Conservation (phyloP, 2,888 invertebrate species). For the Dermolepida albohirtum region DNA sequence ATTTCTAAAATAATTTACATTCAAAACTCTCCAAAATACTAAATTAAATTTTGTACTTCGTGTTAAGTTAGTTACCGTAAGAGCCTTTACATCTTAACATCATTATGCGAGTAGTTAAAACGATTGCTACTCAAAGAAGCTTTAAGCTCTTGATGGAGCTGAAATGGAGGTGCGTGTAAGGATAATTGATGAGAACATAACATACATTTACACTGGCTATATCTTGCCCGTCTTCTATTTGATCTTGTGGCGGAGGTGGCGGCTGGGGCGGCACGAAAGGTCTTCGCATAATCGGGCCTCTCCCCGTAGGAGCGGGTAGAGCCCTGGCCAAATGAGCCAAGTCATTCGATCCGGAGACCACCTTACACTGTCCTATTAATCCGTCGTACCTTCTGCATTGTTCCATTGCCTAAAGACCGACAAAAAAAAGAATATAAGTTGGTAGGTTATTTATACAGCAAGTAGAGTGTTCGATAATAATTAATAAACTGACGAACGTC, state of each 20-base stretch:
- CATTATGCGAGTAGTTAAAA: no score
- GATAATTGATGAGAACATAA: neutral
- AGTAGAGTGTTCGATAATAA: neutral
- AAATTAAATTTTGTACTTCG: neutral
- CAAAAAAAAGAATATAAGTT: neutral
- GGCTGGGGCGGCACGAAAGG: conserved; percentile 78
- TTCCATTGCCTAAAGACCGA: conserved; percentile 76
- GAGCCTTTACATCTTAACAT: neutral
- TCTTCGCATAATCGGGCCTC: conserved; percentile 65
- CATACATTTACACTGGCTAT: conserved; percentile 64
- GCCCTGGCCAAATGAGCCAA: conserved; percentile 82
- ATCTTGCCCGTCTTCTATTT: conserved; percentile 65
- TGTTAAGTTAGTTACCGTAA: neutral
- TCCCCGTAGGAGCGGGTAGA: conserved; percentile 69
- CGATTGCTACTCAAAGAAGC: no score
- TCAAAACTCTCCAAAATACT: neutral
- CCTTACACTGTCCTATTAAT: conserved; percentile 81
- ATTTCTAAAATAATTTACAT: no score
- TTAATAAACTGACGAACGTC: neutral
- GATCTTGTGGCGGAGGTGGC: conserved; percentile 67
- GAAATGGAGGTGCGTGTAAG: neutral
- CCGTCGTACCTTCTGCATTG: conserved; percentile 87
- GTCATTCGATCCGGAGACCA: conserved; percentile 79
- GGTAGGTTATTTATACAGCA: neutral
- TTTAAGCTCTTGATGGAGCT: no score